Evolutionary conservation across 2,113 vertebrate species (phyloP), one percentile per base, ranked within the genome.

Genomic region (Entomyzon cyanotis): DNA sequence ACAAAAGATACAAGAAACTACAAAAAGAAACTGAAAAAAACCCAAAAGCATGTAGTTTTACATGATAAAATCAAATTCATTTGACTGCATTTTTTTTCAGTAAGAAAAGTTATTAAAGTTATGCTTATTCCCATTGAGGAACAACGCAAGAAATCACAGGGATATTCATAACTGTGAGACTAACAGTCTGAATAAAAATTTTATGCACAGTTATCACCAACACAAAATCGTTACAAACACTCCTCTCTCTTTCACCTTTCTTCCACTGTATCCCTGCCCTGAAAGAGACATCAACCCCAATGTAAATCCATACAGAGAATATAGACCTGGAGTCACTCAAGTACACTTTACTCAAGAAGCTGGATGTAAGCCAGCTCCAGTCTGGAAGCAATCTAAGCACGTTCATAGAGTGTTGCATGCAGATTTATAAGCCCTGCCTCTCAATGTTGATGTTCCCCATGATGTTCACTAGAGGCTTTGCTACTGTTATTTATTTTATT

Each of bases 401-500:
- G 28, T 89, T 75, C 92, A 35, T 52, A 87, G 44, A 37, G 74
- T 37, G 70, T 20, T 90, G 90, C 73, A 92, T 86, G 90, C 88
- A 96, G 78, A 93, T 91, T 95, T 96, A 88, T 83, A 91, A 96
- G 28, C 90, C 75, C 79, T 93, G 93, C 62, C 63, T 90, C 92
- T 85, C 82, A 73, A 8, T 77, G 88, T 69, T 93, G 92, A 92
- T 92, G 82, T 84, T 93, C 85, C 94, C 92, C 79, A 88, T 70
- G 59, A 88, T 86, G 92, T 92, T 95, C 95, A 75, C 87, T 77
- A 67, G 71, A 73, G 75, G 63, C 88, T 95, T 88, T 86, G 90
- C 87, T 92, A 94, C 90, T 44, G 52, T 74, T 91, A 90, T 84
- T 95, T 93, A 93, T 89, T 95, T 95, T 95, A 95, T 91, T 90